phyloP scores from a whole-genome alignment of 2,113 vertebrate species.

The Gracilinanus agilis region DNA sequence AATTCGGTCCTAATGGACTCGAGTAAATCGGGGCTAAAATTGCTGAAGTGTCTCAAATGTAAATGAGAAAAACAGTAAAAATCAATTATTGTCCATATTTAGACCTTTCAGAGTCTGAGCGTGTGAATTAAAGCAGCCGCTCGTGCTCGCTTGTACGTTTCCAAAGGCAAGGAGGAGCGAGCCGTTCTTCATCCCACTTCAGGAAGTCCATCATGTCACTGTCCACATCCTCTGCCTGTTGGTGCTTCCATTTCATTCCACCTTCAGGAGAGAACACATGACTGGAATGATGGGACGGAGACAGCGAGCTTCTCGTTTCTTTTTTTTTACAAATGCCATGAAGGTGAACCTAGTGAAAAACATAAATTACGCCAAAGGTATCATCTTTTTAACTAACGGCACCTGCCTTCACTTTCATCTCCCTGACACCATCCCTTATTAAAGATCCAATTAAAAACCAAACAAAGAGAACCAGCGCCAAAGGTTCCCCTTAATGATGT shows the following conservation, averaged over 20 bases:
- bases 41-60: slow-evolving; percentile 63
- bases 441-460: background rate
- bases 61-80: slow-evolving; percentile 53
- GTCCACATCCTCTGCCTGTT: too few relatives aligned
- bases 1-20: slow-evolving; percentile 45
- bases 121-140: background rate
- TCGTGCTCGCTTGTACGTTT: background rate
- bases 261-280: background rate
- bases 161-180: background rate
- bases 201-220: background rate
- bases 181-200: background rate
- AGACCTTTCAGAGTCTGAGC: slow-evolving; percentile 35
- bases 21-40: slow-evolving; percentile 49
- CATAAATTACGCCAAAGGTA: background rate
- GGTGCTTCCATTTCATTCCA: background rate
- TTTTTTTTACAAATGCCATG: background rate
- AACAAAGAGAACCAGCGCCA: background rate
- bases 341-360: background rate
- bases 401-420: background rate
- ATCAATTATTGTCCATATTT: slow-evolving; percentile 64
- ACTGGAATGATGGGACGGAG: background rate
- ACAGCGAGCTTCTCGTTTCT: background rate
- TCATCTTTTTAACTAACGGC: background rate
- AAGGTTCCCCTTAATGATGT: background rate
- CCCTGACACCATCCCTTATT: background rate